Conservation (phyloP, 1,140 invertebrate species). For the Wiebesia pumilae region DNA sequence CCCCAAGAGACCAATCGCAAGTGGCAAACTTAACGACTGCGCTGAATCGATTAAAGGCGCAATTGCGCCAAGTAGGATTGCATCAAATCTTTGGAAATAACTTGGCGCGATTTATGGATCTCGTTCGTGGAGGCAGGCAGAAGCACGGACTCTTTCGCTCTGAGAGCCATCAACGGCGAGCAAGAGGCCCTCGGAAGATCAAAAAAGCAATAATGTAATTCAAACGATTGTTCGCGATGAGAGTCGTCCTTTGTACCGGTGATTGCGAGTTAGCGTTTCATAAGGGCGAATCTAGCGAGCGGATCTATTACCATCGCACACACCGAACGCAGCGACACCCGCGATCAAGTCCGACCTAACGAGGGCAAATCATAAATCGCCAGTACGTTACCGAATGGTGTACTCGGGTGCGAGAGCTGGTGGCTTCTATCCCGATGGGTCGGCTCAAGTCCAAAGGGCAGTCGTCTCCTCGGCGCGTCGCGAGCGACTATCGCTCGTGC, state of each 20-base stretch:
- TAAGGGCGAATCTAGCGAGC: no score
- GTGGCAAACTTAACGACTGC: neutral
- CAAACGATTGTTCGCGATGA: neutral
- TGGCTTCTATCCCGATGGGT: neutral
- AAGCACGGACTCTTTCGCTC: no score
- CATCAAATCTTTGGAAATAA: no score
- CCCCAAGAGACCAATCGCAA: neutral
- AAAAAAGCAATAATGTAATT: neutral
- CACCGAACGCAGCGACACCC: no score
- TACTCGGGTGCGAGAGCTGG: neutral
- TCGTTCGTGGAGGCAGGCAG: no score
- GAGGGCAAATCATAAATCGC: neutral
- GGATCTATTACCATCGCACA: no score
- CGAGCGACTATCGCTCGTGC: neutral
- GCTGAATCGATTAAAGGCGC: neutral
- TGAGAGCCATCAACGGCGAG: no score
- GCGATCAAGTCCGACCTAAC: neutral
- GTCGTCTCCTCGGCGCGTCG: neutral
- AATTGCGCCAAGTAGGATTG: neutral
- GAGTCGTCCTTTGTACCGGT: no score
- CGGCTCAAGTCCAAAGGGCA: neutral
- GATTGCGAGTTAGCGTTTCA: no score
- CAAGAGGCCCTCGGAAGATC: neutral
- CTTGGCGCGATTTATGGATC: no score
- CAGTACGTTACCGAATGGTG: neutral